Conservation (phyloP, 1,140 invertebrate genomes). For the Drosophila saltans region DNA sequence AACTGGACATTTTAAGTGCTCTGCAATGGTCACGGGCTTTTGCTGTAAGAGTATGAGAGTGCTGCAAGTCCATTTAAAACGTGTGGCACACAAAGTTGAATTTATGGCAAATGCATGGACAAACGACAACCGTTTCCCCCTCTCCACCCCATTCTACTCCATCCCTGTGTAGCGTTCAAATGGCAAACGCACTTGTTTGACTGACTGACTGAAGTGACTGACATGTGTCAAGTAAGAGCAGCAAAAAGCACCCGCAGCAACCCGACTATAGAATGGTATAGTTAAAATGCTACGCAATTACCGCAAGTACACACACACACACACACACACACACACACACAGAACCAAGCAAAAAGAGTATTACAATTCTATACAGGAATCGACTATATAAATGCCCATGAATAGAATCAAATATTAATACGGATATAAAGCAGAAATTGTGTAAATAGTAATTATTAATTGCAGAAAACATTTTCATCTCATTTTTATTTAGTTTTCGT, state of each 20-base stretch:
- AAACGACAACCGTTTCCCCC: background rate
- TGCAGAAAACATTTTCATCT: no score
- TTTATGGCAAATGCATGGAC: constrained; percentile 41
- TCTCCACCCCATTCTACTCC: background rate
- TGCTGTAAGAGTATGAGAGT: constrained; percentile 22
- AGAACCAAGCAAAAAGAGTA: constrained; percentile 22
- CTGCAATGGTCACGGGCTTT: constrained; percentile 35
- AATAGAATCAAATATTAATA: background rate
- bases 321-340: constrained; percentile 36
- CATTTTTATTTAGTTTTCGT: no score
- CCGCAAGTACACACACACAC: constrained; percentile 61
- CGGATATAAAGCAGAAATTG: no score
- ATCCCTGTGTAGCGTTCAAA: constrained; percentile 24
- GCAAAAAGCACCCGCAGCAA: constrained; percentile 49
- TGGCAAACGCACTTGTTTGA: constrained; percentile 38
- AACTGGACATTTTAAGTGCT: constrained; percentile 63
- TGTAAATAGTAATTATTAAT: no score
- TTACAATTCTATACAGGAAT: constrained; percentile 10
- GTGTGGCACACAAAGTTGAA: constrained; percentile 36
- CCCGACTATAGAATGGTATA: constrained; percentile 41
- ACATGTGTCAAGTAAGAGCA: constrained; percentile 76
- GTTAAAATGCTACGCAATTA: constrained; percentile 75
- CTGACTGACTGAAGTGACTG: constrained; percentile 40
- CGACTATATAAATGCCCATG: constrained; percentile 46
- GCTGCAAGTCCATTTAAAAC: constrained; percentile 45